Evolutionary conservation across 2,797 vertebrate genomes (phyloP), one percentile per base, ranked within the genome.

Genomic region (Etheostoma nigrum): DNA sequence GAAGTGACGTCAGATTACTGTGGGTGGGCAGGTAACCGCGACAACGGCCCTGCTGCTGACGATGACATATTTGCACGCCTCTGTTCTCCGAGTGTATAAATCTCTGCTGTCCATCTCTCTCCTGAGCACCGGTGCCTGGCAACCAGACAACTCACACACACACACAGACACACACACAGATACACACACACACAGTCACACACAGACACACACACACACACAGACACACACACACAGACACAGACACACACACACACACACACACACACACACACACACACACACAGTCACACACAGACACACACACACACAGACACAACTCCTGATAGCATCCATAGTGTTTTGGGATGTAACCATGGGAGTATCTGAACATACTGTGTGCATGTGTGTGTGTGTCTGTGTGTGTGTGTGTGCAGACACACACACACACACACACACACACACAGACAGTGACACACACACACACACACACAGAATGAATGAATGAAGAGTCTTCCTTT

Each of bases 1-100:
- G 89, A 91, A 87, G 86, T 91, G 86, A 85, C 40, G 25, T 84
- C 78, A 66, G 30, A 42, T 10, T 23, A 52, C 69, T 82, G 91
- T 88, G 87, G 89, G 91, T 74, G 79, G 88, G 72, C 65, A 6
- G 66, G 91, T 92, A 69, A 78, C 87, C 83, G 76, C 69, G 85
- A 58, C 81, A 78, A 90, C 83, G 1, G 76, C 25, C 67, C 9
- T 36, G 36, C 71, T 81, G 72, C 75, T 72, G 75, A 73, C 81
- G 81, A 91, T 89, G 89, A 89, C 79, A 88, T 82, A 83, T 90
- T 87, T 86, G 84, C 68, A 33, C 66, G 67, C 25, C 45, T 76
- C 72, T 80, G 61, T 36, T 36, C 36, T 36, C 36, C 7, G 48
- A 72, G 66, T 42, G 54, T 65, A 54, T 72, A 76, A 67, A 78